A percentile compares a stretch with the other conserved stretches of the same genome.
phyloP scores from a whole-genome alignment of 2,113 vertebrate species.

The Lepidothrix coronata region DNA sequence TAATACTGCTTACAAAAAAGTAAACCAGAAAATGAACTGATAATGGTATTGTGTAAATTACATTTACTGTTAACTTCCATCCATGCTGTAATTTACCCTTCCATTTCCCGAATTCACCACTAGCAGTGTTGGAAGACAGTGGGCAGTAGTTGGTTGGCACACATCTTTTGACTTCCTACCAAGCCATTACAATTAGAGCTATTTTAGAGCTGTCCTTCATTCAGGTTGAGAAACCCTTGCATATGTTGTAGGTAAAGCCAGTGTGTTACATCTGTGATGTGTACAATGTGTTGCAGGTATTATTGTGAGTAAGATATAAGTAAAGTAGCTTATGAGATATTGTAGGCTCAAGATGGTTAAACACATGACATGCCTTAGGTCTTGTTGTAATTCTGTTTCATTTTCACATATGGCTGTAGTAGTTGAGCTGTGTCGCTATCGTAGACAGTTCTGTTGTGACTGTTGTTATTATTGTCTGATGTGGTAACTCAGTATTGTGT shows the following conservation, averaged over 20 bases:
- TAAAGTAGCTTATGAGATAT: neutral
- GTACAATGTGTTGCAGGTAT: neutral
- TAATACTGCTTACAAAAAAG: neutral
- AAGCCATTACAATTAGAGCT: neutral
- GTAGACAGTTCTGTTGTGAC: neutral
- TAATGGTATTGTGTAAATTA: neutral
- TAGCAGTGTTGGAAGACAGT: neutral
- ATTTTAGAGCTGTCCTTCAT: neutral
- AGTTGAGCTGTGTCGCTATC: neutral
- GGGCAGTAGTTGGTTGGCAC: accelerated
- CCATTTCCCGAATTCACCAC: neutral
- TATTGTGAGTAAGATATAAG: neutral
- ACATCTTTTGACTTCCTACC: neutral
- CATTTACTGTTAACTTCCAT: neutral
- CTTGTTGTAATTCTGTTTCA: neutral
- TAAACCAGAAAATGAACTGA: neutral
- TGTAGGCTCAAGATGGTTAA: neutral
- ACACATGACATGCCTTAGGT: neutral
- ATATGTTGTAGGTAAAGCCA: neutral
- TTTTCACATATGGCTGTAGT: neutral
- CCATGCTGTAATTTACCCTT: neutral
- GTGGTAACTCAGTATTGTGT: neutral
- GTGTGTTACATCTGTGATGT: neutral
- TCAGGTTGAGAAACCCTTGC: neutral
- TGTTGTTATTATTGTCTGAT: neutral